These are phyloP conservation scores for Medauroidea extradentata DNA, from an alignment of 1,140 invertebrate genomes.

Conservation along the genomic window DNA sequence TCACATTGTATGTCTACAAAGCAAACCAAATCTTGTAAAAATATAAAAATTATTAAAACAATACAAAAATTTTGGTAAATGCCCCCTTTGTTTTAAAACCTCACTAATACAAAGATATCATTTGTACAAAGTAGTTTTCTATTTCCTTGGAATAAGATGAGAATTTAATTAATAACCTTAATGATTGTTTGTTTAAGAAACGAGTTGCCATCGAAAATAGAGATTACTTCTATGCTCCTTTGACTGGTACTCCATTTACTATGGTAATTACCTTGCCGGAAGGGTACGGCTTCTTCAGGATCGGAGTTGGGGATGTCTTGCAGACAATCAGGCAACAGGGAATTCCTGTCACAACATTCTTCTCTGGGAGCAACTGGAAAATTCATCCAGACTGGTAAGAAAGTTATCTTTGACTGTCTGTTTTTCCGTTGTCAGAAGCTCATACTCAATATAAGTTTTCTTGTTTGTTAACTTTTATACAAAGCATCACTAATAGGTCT, in stretches of 20 bases:
- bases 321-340: slow-evolving; percentile 57
- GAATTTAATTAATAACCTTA: neutral
- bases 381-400: slow-evolving; percentile 81
- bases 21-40: too few species aligned
- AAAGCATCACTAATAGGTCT: too few species aligned
- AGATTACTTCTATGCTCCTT: slow-evolving; percentile 76
- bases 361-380: slow-evolving; percentile 68
- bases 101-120: too few species aligned
- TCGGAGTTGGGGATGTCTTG: slow-evolving; percentile 61
- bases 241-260: slow-evolving; percentile 81
- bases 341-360: slow-evolving; percentile 62
- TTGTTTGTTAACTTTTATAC: too few species aligned
- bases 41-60: too few species aligned
- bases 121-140: too few species aligned
- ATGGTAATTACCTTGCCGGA: slow-evolving; percentile 76
- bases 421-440: too few species aligned
- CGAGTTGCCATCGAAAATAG: slow-evolving; percentile 73
- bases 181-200: slow-evolving; percentile 45
- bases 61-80: too few species aligned
- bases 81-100: too few species aligned
- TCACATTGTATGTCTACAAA: too few species aligned
- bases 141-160: too few species aligned
- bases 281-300: slow-evolving; percentile 69
- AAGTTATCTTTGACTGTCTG: neutral
- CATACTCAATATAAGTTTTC: too few species aligned